These are phyloP conservation scores for Aldabrachelys gigantea DNA, from an alignment of 2,113 vertebrate genomes.

Conservation along the genomic window DNA sequence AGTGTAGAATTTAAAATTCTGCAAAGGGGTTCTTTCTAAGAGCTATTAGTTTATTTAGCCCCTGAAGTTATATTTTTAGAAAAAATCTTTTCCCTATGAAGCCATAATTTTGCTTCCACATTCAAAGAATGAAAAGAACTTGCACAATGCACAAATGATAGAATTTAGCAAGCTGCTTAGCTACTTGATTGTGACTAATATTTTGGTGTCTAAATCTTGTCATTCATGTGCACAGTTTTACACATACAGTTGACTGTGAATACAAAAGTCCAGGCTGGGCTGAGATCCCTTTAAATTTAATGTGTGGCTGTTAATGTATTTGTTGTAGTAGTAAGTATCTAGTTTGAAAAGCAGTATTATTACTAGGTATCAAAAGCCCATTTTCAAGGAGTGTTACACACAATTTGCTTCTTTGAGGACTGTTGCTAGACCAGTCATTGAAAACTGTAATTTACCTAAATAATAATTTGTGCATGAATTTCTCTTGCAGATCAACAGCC, in stretches of 20 bases:
- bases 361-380: background rate
- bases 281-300: background rate
- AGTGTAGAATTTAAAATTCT: background rate
- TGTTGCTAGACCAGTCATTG: background rate
- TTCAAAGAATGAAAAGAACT: slow-evolving; percentile 30
- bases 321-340: background rate
- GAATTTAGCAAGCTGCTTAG: slow-evolving; percentile 19
- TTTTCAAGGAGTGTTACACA: background rate
- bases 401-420: background rate
- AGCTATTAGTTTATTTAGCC: background rate
- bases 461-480: background rate
- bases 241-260: background rate
- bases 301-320: background rate
- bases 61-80: background rate
- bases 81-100: background rate
- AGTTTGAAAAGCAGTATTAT: slow-evolving; percentile 3
- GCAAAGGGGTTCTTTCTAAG: background rate
- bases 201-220: background rate
- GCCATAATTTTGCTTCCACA: background rate
- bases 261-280: background rate
- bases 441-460: background rate
- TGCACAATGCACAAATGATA: slow-evolving; percentile 32
- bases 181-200: background rate
- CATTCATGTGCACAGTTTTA: background rate
- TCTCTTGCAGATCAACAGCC: background rate